Evolutionary conservation across 2,113 vertebrate genomes (phyloP).

Genomic region (Lagopus leucura): DNA sequence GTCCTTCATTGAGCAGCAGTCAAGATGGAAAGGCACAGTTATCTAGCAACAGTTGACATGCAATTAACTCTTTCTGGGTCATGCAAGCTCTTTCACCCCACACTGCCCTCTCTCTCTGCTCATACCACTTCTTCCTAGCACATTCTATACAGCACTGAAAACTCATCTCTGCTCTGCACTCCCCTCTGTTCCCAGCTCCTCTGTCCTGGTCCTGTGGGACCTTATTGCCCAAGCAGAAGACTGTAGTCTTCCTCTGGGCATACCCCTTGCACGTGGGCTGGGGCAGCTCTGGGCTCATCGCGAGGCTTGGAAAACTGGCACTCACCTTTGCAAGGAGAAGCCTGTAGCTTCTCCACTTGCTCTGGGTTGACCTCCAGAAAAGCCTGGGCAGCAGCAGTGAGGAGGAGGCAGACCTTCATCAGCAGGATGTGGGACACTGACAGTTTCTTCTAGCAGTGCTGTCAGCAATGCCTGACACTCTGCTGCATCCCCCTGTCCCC

Average conservation of each 20-base stretch:
- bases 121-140: neutral
- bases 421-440: neutral
- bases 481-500: neutral
- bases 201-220: neutral
- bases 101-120: neutral
- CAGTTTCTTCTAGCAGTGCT: neutral
- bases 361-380: neutral
- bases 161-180: fast-evolving
- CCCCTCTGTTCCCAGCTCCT: neutral
- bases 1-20: constrained; percentile 19
- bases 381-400: fast-evolving
- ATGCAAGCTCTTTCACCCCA: neutral
- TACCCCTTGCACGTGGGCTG: fast-evolving
- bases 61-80: neutral
- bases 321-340: constrained; percentile 36
- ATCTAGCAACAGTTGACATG: constrained; percentile 38
- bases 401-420: neutral
- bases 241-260: fast-evolving
- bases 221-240: neutral
- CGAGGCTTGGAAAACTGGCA: neutral
- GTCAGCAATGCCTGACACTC: neutral
- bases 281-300: neutral
- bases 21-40: neutral
- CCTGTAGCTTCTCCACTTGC: neutral
- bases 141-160: neutral